Percentiles rank a stretch among this genome's conserved stretches.
Conservation (phyloP, 2,113 vertebrate species). For the Pseudolaguvia tuberculata region DNA sequence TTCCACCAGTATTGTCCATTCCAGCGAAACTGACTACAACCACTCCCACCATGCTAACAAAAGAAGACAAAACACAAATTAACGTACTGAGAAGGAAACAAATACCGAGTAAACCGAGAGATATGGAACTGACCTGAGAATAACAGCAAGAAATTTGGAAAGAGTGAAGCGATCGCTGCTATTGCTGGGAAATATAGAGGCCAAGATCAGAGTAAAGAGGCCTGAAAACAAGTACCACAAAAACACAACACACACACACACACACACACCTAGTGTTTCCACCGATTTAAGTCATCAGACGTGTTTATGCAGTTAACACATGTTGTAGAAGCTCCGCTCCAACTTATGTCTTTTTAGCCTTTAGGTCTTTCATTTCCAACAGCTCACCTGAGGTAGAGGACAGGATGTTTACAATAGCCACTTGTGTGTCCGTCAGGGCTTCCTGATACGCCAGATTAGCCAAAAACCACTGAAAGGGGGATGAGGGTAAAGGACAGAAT, state of each 20-base stretch:
- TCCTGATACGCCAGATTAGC: constrained; percentile 96
- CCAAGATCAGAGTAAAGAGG: constrained; percentile 89
- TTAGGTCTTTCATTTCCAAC: neutral
- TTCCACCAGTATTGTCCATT: constrained; percentile 79
- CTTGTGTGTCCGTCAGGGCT: constrained; percentile 88
- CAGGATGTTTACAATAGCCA: constrained; percentile 91
- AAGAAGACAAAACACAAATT: constrained; percentile 35
- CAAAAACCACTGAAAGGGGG: constrained; percentile 84
- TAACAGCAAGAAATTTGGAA: constrained; percentile 89
- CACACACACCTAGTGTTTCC: neutral
- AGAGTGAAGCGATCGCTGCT: constrained; percentile 94
- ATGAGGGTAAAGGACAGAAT: neutral
- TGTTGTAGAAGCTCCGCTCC: neutral
- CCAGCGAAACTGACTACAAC: constrained; percentile 88
- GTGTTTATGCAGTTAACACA: neutral
- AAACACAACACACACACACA: too few species aligned
- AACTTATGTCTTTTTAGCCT: neutral
- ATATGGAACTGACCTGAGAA: constrained; percentile 78
- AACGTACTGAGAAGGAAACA: neutral
- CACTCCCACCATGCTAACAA: constrained; percentile 84
- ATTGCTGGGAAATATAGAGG: constrained; percentile 93
- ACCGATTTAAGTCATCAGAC: neutral
- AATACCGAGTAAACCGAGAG: neutral
- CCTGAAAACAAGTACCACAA: constrained; percentile 63
- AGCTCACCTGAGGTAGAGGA: constrained; percentile 91